Evolutionary conservation across 2,113 vertebrate genomes (phyloP), one percentile per base, ranked within the genome.

Genomic region (Spea multiplicata): DNA sequence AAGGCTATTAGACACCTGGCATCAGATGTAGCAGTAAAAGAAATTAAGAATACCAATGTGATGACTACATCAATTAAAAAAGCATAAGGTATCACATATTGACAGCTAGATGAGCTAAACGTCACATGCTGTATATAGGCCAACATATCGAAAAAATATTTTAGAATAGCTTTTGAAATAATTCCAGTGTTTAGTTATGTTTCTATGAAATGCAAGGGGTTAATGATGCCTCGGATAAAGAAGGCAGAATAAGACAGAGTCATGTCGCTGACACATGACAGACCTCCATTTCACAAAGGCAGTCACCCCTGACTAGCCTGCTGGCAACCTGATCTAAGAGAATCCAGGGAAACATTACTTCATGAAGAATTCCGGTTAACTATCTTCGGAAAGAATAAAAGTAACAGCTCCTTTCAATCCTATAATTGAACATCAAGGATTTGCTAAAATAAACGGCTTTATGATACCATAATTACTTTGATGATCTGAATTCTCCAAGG

Each of bases 361-460:
- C 62, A 78, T 71, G 49, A 65, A 71, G 30, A 61, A 65, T 78
- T 71, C 47, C 59, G 71, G 68, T 65, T 71, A 68, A 47, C 65
- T 9, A 64, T 44, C 57, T 45, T 10, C 57, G 71, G 17, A 53
- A 16, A 71, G 59, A 62, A 65, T 44, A n/a, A 45, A 78, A 50
- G 47, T 64, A 78, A 71, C 64, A 55, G 52, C 76, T 71, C 62
- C 44, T 68, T 50, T 57, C 9, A 68, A 30, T 68, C 53, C 30
- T 49, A 77, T 77, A 70, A 69, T 77, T 70, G 75, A 77, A 71
- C 76, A 78, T 71, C 8, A 78, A 78, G 16, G 67, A 78, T 61
- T 66, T 78, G 67, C 76, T 78, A 71, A 78, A 78, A 78, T 52
- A 78, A 78, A 78, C 76, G 65, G 57, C 68, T 72, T 71, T 78